Evolutionary conservation across 2,113 vertebrate genomes (phyloP).

Genomic region (Ptyas mucosa): DNA sequence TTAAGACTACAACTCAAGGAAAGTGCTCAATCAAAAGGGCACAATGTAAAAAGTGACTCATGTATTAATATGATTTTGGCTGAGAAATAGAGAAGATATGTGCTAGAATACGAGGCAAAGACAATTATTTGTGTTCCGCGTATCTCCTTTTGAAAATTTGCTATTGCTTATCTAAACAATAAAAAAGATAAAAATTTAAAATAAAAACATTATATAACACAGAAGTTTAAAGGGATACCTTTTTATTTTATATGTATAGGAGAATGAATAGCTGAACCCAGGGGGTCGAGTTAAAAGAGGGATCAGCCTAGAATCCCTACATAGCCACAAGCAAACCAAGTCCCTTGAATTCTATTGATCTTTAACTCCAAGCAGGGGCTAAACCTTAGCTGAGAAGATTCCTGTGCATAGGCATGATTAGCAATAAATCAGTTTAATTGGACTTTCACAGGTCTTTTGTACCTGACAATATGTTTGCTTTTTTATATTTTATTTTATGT

Average conservation of each 20-base stretch:
- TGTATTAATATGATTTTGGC: not conserved
- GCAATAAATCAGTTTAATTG: not conserved
- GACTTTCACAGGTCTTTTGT: not conserved
- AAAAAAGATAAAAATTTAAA: not conserved
- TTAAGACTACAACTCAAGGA: not conserved
- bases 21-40: not conserved
- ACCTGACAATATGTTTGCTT: not conserved
- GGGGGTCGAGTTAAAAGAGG: not conserved
- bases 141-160: not conserved
- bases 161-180: not conserved
- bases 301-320: not conserved
- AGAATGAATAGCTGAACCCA: not conserved
- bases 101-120: not conserved
- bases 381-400: not conserved
- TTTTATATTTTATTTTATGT: not conserved
- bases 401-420: not conserved
- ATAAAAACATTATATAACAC: not conserved
- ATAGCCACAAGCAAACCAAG: not conserved
- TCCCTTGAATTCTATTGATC: not conserved
- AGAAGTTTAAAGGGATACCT: not conserved
- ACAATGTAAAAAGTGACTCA: not conserved
- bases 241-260: not conserved
- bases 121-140: not conserved
- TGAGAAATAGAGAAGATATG: not conserved
- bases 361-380: not conserved